Percentiles rank a stretch among this genome's conserved stretches.
Conservation (phyloP, 2,113 vertebrate species). For the Oncorhynchus kisutch region DNA sequence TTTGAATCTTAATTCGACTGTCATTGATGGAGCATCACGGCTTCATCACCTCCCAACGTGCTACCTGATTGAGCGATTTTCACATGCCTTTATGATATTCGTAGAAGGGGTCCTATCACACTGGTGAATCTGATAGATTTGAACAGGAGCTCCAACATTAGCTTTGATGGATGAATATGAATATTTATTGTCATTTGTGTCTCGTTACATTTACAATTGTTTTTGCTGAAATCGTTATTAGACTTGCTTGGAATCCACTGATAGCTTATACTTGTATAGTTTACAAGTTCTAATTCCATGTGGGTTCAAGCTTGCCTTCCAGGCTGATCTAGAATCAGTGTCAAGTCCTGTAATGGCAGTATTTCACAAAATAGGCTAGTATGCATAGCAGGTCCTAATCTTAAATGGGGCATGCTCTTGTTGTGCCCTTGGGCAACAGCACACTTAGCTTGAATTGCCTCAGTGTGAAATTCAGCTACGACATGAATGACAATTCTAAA, state of each 20-base stretch:
- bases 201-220: slow-evolving; percentile 4
- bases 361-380: background rate
- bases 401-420: slow-evolving; percentile 1
- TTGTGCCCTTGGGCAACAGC: background rate
- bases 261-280: background rate
- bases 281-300: background rate
- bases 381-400: background rate
- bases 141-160: slow-evolving; percentile 21
- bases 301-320: background rate
- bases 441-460: background rate
- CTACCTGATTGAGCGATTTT: slow-evolving; percentile 11
- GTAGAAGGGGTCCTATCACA: background rate
- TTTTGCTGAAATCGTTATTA: background rate
- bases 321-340: slow-evolving; percentile 11
- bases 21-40: background rate
- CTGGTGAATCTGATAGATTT: slow-evolving; percentile 12
- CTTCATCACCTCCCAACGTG: background rate
- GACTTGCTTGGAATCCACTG: background rate
- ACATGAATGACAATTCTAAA: background rate
- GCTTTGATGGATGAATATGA: slow-evolving; percentile 40
- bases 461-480: background rate
- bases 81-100: background rate
- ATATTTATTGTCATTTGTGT: slow-evolving; percentile 30
- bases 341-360: background rate
- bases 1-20: slow-evolving; percentile 2